phyloP scores from a whole-genome alignment of 2,797 vertebrate species.

The Paramormyrops hopkinsi region DNA sequence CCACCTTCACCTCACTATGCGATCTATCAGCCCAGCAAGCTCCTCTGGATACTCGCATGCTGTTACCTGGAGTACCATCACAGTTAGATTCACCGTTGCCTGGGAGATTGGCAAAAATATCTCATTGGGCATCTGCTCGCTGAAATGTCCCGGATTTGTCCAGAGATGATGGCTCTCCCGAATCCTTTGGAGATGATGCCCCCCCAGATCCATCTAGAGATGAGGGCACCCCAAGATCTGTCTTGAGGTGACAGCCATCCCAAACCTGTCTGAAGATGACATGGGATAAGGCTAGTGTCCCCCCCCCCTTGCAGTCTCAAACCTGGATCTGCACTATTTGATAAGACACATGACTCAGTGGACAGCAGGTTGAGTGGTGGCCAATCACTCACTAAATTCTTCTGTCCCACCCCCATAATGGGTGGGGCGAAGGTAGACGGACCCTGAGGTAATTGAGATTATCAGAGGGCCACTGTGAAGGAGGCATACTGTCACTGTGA shows the following conservation, averaged over 20 bases:
- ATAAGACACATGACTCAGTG: background rate
- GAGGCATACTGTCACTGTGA: background rate
- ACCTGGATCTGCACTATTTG: background rate
- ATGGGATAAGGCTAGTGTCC: background rate
- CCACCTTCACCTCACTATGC: slow-evolving; percentile 41
- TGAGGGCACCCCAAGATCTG: background rate
- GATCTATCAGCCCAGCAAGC: slow-evolving; percentile 45
- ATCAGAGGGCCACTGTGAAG: background rate
- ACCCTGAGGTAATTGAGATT: background rate
- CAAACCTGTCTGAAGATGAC: background rate
- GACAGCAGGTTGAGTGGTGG: background rate
- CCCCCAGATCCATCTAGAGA: background rate
- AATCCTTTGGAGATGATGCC: background rate
- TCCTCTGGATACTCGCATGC: background rate
- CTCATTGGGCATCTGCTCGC: background rate
- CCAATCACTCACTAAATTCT: background rate
- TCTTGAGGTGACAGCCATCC: background rate
- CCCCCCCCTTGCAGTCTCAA: background rate
- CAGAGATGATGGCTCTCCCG: background rate
- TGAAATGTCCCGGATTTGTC: background rate
- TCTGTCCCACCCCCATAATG: background rate
- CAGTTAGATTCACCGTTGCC: slow-evolving; percentile 5
- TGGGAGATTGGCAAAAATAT: slow-evolving; percentile 19
- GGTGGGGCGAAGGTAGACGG: background rate
- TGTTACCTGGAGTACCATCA: background rate